Evolutionary conservation across 1,140 invertebrate species (phyloP), one percentile per base, ranked within the genome.

Genomic region (Euwallacea similis): DNA sequence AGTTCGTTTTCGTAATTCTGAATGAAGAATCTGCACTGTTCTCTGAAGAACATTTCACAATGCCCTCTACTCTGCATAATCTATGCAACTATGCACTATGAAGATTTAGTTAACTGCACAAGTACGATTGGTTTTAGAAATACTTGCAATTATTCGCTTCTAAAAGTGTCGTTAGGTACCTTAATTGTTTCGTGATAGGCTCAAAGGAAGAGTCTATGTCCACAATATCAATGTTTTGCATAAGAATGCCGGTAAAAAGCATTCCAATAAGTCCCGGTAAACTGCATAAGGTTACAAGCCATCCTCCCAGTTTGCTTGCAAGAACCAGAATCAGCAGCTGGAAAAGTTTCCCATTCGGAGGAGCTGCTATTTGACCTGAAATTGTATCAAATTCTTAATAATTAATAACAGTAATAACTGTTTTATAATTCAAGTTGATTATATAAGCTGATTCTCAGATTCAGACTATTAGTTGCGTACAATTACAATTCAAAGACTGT

Each of bases 261-360:
- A 95, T 95, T 13, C 94, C 94, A 75, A 95, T 90, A 0, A 98
- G 84, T 0, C 93, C 88, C 6, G 95, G 95, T 70, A 97, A 82
- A 3, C 88, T 90, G 9, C 92, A 87, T 41, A 93, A 81, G 15
- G 88, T 88, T 74, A 91, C 81, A 7, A 93, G 74, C 87, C 90
- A 92, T 54, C 94, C 95, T 9, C 90, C 93, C 71, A 95, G 89
- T 81, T 94, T 88, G 0, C 92, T 90, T 6, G 87, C 88, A 42
- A 96, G 87, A 13, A 87, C 85, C 0, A 94, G 84, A 0, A 90
- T 82, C 6, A 92, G 90, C 2, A 97, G 83, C 69, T 88, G 88
- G 76, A 94, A 96, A 3, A 95, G 82, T 75, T 91, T 90, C 4
- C 93, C 93, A 9, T 91, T 92, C 0, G 86, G 88, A 43, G 74